Conservation (phyloP, 2,113 vertebrate genomes). For the Albula glossodonta region DNA sequence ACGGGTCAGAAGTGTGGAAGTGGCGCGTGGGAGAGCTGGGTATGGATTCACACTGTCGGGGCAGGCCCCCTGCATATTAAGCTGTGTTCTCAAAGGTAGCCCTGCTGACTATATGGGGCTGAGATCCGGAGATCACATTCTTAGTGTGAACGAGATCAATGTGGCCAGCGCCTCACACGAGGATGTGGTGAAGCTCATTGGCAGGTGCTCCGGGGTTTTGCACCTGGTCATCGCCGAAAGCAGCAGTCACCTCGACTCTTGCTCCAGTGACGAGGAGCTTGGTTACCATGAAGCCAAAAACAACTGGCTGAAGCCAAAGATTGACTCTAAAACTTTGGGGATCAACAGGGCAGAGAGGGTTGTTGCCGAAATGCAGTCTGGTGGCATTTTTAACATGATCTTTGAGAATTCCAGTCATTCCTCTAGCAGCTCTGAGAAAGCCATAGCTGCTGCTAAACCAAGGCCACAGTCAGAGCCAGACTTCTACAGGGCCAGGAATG, state of each 20-base stretch:
- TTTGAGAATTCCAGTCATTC: constrained; percentile 85
- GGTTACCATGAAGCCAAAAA: constrained; percentile 77
- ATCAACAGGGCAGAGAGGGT: constrained; percentile 94
- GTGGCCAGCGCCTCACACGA: constrained; percentile 92
- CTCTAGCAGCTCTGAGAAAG: constrained; percentile 71
- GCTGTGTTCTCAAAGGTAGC: constrained; percentile 88
- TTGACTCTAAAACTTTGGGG: constrained; percentile 86
- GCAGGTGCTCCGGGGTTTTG: constrained; percentile 88
- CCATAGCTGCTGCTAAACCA: constrained; percentile 60
- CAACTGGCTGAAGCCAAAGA: constrained; percentile 79
- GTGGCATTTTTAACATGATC: constrained; percentile 95
- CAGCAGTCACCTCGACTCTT: constrained; percentile 74
- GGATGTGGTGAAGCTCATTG: constrained; percentile 95
- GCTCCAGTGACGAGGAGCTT: constrained; percentile 92
- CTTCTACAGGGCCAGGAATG: constrained; percentile 57
- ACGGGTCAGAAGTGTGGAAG: constrained; percentile 83
- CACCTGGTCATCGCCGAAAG: constrained; percentile 84
- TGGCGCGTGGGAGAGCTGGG: constrained; percentile 87
- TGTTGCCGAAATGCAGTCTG: constrained; percentile 93
- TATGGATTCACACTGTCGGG: constrained; percentile 94
- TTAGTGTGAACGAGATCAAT: constrained; percentile 89
- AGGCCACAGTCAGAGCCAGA: constrained; percentile 75
- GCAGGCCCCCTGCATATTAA: constrained; percentile 91
- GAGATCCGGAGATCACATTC: constrained; percentile 87
- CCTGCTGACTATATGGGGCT: constrained; percentile 90